These are phyloP conservation scores for Thinocorus orbignyianus DNA, from an alignment of 2,113 vertebrate species.

Conservation along the genomic window DNA sequence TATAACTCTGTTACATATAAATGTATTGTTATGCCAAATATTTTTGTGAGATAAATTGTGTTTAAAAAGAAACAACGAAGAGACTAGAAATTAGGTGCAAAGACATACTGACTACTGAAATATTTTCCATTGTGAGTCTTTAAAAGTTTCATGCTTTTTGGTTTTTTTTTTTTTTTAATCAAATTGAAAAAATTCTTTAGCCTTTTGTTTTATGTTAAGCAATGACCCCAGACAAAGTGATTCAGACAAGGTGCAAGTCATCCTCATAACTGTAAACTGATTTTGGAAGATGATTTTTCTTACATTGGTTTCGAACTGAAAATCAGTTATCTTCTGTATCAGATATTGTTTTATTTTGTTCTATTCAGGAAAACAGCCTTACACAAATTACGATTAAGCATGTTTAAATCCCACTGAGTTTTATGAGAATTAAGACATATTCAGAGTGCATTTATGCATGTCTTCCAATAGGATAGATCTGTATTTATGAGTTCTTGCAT, in stretches of 20 bases:
- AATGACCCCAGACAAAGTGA: not conserved
- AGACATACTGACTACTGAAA: not conserved
- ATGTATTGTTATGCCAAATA: not conserved
- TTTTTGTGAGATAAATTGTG: not conserved
- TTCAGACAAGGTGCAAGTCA: not conserved
- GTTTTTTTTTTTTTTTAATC: not conserved
- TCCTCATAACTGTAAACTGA: not conserved
- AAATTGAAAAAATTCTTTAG: not conserved
- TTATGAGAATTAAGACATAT: not conserved
- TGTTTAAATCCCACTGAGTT: not conserved
- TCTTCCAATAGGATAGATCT: not conserved
- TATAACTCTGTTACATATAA: not conserved
- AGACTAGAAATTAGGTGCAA: not conserved
- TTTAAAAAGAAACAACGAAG: not conserved
- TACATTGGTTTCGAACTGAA: no score
- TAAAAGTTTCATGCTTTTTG: not conserved
- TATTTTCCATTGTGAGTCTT: not conserved
- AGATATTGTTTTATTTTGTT: not conserved
- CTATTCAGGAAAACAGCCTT: not conserved
- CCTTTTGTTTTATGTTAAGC: not conserved
- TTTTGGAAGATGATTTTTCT: not conserved
- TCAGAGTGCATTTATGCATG: not conserved
- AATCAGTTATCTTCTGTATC: not conserved
- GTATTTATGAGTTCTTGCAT: not conserved
- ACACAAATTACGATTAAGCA: not conserved